Base-by-base conservation (phyloP, 2,888 invertebrate species). In the Nomada flava region DNA sequence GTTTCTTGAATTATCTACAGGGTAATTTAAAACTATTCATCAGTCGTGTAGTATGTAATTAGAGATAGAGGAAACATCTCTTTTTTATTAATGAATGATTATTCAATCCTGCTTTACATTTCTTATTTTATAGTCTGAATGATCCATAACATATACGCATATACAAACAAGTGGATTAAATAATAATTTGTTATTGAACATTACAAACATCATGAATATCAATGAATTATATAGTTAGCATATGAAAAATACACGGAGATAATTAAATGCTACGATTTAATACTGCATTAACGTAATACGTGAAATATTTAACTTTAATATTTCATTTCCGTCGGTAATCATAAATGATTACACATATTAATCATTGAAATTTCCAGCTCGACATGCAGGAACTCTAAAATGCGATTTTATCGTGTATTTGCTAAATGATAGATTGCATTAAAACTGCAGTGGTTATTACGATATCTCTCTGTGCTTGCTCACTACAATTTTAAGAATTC, bases 401-500 rank as follows among this genome's bases (percentile, higher is more conserved):
- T 11, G 4, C 7, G 26, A 53, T 67, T 50, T 74, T 42, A 55
- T 42, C 52, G 44, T 18, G 15, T 29, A 44, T 64, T 47, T 70
- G 52, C 11, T 3, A 26, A 76, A 64, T 11, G 29, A 60, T 7
- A 18, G 26, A 70, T 79, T 71, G 70, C 79, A 64, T 78, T 79
- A 75, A 75, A 80, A 83, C 70, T 75, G 83, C 74, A 68, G 73
- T 67, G 68, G 57, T 76, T 77, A 88, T 89, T 81, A 85, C 75
- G 42, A 18, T 20, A 2, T 72, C 65, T 75, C 68, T 55, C 74
- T 9, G 53, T 20, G 53, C 0, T 53, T 53, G n/a, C n/a, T 15
- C 15, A 15, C 7, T 26, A 29, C 15, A 26, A 57, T 57, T 26
- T 10, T 57, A 26, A 57, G 10, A 26, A 26, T 57, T 57, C 0